Percentiles rank a stretch among this genome's conserved stretches.
Evolutionary conservation across 2,888 invertebrate species (phyloP).

Genomic region (Cetonia aurata): DNA sequence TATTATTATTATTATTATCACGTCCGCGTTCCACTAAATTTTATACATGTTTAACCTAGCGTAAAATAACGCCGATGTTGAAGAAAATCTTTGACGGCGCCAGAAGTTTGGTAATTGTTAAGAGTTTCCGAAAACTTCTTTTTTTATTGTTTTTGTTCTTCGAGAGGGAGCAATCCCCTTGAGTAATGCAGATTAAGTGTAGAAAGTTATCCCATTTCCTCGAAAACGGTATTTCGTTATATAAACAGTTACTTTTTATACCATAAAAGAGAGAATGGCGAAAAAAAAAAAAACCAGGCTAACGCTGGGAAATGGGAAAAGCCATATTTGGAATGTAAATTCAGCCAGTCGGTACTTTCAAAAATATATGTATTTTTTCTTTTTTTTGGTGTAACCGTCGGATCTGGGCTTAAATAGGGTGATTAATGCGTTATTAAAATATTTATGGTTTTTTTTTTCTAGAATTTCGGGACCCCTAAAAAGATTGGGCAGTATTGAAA

Average conservation of each 20-base stretch:
- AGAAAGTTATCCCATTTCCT: slow-evolving; percentile 37
- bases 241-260: slow-evolving; percentile 30
- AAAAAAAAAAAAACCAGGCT: too few relatives aligned
- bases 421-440: background rate
- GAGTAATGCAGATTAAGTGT: slow-evolving; percentile 33
- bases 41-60: slow-evolving; percentile 34
- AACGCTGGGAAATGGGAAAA: background rate
- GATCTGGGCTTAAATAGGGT: background rate
- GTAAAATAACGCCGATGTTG: background rate
- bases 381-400: background rate
- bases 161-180: background rate
- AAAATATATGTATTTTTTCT: background rate
- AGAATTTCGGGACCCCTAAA: too few relatives aligned
- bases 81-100: slow-evolving; percentile 6
- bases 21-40: slow-evolving; percentile 8
- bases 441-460: background rate
- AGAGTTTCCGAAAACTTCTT: slow-evolving; percentile 22
- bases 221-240: slow-evolving; percentile 15
- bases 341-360: background rate
- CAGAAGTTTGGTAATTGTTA: slow-evolving; percentile 31
- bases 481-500: too few relatives aligned
- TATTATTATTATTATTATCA: too few relatives aligned
- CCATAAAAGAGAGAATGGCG: background rate
- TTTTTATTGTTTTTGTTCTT: slow-evolving; percentile 1
- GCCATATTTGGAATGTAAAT: background rate